Evolutionary conservation across 30 jellyfish, hydroid and myxozoan species (phyloP).

Genomic region (Turritopsis dohrnii): DNA sequence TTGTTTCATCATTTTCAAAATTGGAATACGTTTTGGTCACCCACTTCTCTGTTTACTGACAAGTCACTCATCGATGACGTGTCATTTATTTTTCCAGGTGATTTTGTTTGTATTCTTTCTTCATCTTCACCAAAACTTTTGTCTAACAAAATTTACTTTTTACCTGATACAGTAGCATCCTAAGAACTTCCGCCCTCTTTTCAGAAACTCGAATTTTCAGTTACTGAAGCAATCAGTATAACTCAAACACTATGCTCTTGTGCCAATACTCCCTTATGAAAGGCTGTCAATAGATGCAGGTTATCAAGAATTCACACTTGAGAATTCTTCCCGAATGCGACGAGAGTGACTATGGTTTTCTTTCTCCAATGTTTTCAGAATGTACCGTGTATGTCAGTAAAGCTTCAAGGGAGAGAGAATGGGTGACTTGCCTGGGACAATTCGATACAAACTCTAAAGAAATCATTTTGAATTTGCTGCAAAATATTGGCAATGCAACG

Average conservation of each 20-base stretch:
- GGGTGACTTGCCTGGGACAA: neutral
- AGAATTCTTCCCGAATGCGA: no score
- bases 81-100: neutral
- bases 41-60: neutral
- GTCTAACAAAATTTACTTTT: neutral
- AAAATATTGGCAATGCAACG: neutral
- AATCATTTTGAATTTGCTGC: neutral
- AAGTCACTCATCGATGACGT: neutral
- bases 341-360: no score
- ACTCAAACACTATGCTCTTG: no score
- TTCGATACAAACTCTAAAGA: neutral
- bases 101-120: neutral
- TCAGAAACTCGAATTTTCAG: no score
- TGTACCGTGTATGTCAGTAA: neutral
- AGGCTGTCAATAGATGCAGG: no score
- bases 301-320: no score
- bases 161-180: no score
- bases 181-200: no score
- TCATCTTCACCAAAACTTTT: neutral
- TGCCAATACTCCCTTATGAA: no score
- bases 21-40: neutral
- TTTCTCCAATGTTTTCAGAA: neutral
- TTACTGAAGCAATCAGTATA: no score
- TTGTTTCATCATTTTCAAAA: neutral
- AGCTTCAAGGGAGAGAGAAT: slow-evolving; percentile 4